These are phyloP conservation scores for Parasteatoda tepidariorum DNA, from an alignment of 1,140 invertebrate genomes.

Conservation along the genomic window DNA sequence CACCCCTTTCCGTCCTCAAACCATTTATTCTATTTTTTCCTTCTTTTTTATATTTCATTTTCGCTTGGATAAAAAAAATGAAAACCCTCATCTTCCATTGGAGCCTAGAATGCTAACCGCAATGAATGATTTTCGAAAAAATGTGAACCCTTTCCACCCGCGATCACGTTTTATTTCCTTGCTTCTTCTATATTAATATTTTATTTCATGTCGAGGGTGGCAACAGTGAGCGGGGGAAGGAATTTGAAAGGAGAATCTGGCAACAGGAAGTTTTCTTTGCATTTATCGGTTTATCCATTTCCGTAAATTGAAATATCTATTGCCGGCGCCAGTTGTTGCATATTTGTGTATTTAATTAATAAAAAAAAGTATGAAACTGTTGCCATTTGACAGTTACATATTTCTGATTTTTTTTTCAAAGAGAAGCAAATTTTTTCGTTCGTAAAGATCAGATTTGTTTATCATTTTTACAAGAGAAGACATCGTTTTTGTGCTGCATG, in stretches of 20 bases:
- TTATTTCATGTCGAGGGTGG: conserved; percentile 12
- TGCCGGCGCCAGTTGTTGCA: not conserved
- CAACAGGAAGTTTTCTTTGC: conserved; percentile 24
- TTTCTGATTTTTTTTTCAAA: not conserved
- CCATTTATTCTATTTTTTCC: conserved; percentile 7
- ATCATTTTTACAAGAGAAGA: not conserved
- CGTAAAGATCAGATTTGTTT: not conserved
- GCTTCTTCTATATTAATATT: conserved; percentile 30
- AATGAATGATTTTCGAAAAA: not conserved
- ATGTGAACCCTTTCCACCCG: not conserved
- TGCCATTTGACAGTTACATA: not conserved
- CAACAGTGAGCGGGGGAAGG: not conserved
- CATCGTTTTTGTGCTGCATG: no score
- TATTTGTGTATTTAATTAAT: not conserved
- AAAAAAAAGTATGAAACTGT: not conserved
- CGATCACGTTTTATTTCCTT: not conserved
- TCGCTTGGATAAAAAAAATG: conserved; percentile 23
- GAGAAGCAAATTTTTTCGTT: no score
- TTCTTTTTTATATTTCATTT: not conserved
- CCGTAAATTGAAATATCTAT: conserved; percentile 30
- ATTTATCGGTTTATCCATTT: conserved; percentile 44
- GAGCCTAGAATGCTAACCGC: conserved; percentile 10
- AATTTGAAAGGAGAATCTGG: no score
- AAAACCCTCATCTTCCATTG: conserved; percentile 15
- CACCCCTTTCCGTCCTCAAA: not conserved